phyloP scores from a whole-genome alignment of 2,888 invertebrate species.

The Onthophagus sagittarius region DNA sequence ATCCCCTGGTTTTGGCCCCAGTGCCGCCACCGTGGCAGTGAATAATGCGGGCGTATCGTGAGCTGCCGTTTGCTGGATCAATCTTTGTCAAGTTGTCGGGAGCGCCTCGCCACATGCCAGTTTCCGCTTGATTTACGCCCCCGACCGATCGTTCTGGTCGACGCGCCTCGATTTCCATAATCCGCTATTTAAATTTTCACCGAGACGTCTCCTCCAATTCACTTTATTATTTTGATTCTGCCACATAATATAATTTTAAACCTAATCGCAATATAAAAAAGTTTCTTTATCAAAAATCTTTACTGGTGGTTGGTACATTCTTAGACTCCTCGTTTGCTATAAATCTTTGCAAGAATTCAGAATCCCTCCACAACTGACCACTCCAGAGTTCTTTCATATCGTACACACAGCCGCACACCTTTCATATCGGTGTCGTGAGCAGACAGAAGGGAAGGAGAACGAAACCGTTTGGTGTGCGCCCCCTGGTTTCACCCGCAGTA shows the following conservation, averaged over 20 bases:
- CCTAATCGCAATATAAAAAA: no score
- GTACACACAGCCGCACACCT: constrained; percentile 24
- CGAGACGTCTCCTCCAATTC: constrained; percentile 4
- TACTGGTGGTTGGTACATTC: not conserved
- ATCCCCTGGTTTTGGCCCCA: constrained; percentile 31
- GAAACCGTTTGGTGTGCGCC: not conserved
- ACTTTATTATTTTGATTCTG: not conserved
- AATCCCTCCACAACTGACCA: constrained; percentile 29
- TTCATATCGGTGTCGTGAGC: constrained; percentile 28
- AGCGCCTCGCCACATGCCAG: constrained; percentile 45
- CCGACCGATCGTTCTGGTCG: constrained; percentile 26
- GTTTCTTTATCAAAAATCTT: no score
- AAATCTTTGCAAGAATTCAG: constrained; percentile 14
- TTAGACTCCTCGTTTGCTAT: not conserved
- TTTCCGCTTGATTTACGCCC: constrained; percentile 43
- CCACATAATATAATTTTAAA: not conserved
- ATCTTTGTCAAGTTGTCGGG: constrained; percentile 40
- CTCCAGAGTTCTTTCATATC: constrained; percentile 34
- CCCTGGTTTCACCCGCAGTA: not conserved
- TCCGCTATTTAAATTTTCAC: constrained; percentile 34
- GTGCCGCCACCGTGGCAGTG: constrained; percentile 37
- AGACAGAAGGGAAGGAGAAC: constrained; percentile 2
- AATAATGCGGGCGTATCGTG: constrained; percentile 44
- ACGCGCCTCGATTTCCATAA: constrained; percentile 35
- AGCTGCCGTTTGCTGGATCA: constrained; percentile 42